phyloP scores from a whole-genome alignment of 2,888 invertebrate genomes.

The Parnassius apollo region DNA sequence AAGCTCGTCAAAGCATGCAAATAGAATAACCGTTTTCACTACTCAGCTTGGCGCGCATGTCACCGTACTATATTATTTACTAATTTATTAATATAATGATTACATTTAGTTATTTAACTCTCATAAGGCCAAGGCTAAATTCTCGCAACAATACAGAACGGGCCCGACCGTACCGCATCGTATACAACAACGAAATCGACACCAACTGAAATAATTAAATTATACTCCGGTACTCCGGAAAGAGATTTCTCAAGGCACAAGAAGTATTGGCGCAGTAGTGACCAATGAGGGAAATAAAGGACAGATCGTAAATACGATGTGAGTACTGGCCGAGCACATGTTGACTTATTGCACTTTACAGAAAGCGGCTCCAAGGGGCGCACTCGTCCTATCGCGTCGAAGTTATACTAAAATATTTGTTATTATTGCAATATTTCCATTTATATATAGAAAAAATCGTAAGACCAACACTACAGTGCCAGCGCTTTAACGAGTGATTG shows the following conservation, averaged over 20 bases:
- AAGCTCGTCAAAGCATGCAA: slow-evolving; percentile 82
- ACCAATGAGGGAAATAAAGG: slow-evolving; percentile 34
- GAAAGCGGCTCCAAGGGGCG: slow-evolving; percentile 48
- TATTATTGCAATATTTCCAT: slow-evolving; percentile 64
- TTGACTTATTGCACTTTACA: slow-evolving; percentile 51
- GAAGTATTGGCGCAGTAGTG: slow-evolving; percentile 59
- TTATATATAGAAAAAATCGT: slow-evolving; percentile 65
- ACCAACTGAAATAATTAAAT: slow-evolving; percentile 28
- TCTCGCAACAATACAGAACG: slow-evolving; percentile 78
- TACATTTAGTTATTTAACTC: slow-evolving; percentile 77
- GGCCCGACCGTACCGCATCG: slow-evolving; percentile 66
- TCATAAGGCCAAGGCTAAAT: slow-evolving; percentile 82
- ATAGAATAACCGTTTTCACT: slow-evolving; percentile 76
- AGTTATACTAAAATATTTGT: slow-evolving; percentile 41
- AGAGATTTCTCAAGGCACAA: slow-evolving; percentile 67
- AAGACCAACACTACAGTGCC: slow-evolving; percentile 80
- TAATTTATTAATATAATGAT: slow-evolving; percentile 72
- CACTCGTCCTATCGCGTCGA: slow-evolving; percentile 43
- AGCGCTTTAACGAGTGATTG: slow-evolving; percentile 79
- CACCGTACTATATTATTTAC: slow-evolving; percentile 55
- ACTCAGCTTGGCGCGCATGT: slow-evolving; percentile 70
- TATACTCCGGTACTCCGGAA: slow-evolving; percentile 31
- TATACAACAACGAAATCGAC: slow-evolving; percentile 37
- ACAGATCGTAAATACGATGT: slow-evolving; percentile 41
- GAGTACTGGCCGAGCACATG: slow-evolving; percentile 48